Base-by-base conservation (phyloP, 2,797 vertebrate genomes). In the Momotus momota region DNA sequence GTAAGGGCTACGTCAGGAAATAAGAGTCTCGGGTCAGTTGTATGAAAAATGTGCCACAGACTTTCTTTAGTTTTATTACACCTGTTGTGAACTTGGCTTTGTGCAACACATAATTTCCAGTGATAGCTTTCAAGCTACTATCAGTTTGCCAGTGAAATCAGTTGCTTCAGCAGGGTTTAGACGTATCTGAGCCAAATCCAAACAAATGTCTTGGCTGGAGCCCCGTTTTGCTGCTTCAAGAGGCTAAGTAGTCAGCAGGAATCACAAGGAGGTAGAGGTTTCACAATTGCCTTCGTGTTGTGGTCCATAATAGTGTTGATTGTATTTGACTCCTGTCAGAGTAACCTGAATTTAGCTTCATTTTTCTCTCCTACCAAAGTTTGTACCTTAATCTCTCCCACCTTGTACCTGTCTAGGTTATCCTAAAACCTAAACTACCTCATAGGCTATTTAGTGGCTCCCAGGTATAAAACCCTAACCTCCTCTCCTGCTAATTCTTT, bases 221-320 rank as follows among this genome's bases (percentile, higher is more conserved):
- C 71, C 40, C 48, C 1, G 1, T 58, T 92, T 54, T 73, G 14
- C 82, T 70, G 15, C 40, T 93, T 85, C 67, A 70, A 82, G 88
- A 80, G 77, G 48, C 43, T 49, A 64, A 82, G 43, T 70, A 62
- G 43, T 7, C 35, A 46, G 26, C 79, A 94, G 92, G 74, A 73
- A 20, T 54, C 48, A 41, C 1, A 3, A 40, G n/a, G 40, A 83
- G 29, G 22, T 61, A 35, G 5, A 16, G 17, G 13, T 70, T 90
- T 75, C 45, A 45, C 43, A 62, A 18, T 13, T 77, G 57, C 43
- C 26, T 70, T 22, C 46, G 29, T 40, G 25, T 27, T 51, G 43
- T 0, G 2, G 46, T 20, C 12, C 13, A 7, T 17, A 78, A 27
- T 2, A 74, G 45, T 1, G 0, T 14, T 31, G 1, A 0, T 11